Evolutionary conservation across 2,888 invertebrate species (phyloP).

Genomic region (Furcula furcula): DNA sequence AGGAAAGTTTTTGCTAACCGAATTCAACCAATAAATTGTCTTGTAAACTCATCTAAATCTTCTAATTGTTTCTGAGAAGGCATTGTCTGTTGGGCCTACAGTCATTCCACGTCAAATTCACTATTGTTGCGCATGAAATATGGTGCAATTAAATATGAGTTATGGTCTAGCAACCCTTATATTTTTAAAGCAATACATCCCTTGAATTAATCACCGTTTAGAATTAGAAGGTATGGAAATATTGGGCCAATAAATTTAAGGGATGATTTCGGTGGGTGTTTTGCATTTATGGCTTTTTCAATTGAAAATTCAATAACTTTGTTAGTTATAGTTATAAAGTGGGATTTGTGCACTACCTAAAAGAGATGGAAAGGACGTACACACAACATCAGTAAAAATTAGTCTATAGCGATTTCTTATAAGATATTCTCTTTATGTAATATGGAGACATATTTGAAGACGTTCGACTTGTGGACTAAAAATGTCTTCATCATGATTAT

Average conservation of each 20-base stretch:
- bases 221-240: slow-evolving; percentile 7
- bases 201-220: slow-evolving; percentile 29
- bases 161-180: slow-evolving; percentile 37
- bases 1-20: slow-evolving; percentile 4
- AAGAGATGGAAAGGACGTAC: too few relatives aligned
- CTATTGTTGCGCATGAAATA: slow-evolving; percentile 47
- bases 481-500: too few relatives aligned
- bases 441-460: too few relatives aligned
- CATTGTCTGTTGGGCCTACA: slow-evolving; percentile 35
- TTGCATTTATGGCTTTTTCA: too few relatives aligned
- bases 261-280: too few relatives aligned
- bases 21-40: slow-evolving; percentile 27
- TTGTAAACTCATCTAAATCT: slow-evolving; percentile 53
- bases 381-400: too few relatives aligned
- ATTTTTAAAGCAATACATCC: slow-evolving; percentile 35
- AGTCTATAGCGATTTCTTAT: too few relatives aligned
- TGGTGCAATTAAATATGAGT: slow-evolving; percentile 49
- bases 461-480: too few relatives aligned
- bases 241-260: background rate
- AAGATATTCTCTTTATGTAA: too few relatives aligned
- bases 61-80: slow-evolving; percentile 51
- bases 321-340: too few relatives aligned
- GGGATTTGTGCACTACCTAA: too few relatives aligned
- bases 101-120: slow-evolving; percentile 25
- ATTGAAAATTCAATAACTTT: too few relatives aligned